These are phyloP conservation scores for Zelleria hepariella DNA, from an alignment of 2,888 invertebrate genomes.

Conservation along the genomic window DNA sequence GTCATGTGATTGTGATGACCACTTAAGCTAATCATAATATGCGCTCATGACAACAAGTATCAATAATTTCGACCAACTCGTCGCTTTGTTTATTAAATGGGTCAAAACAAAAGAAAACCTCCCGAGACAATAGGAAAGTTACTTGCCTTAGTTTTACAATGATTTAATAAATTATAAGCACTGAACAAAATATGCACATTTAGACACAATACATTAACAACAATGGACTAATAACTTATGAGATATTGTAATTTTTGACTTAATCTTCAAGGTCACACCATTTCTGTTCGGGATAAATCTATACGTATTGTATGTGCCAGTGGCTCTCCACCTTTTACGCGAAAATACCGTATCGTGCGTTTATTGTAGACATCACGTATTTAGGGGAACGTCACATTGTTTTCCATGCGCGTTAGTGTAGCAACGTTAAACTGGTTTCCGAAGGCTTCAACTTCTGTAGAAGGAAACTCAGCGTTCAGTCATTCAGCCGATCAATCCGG, in stretches of 20 bases:
- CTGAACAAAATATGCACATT: not conserved
- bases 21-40: conserved; percentile 62
- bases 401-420: not conserved
- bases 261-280: not conserved
- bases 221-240: not conserved
- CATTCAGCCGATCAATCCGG: not conserved
- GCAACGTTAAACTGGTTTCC: not conserved
- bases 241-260: not conserved
- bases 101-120: not conserved
- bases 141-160: not conserved
- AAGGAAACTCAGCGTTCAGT: not conserved
- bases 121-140: too few relatives aligned
- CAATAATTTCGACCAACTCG: not conserved
- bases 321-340: not conserved
- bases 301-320: not conserved
- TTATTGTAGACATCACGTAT: not conserved
- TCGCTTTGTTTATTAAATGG: not conserved
- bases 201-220: not conserved
- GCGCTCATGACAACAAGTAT: not conserved
- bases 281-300: not conserved
- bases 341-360: not conserved
- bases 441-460: not conserved
- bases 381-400: not conserved
- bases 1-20: conserved; percentile 67
- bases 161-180: not conserved